Percentiles rank a stretch among this genome's conserved stretches.
Evolutionary conservation across 2,113 vertebrate genomes (phyloP).

Genomic region (Pelobates fuscus): DNA sequence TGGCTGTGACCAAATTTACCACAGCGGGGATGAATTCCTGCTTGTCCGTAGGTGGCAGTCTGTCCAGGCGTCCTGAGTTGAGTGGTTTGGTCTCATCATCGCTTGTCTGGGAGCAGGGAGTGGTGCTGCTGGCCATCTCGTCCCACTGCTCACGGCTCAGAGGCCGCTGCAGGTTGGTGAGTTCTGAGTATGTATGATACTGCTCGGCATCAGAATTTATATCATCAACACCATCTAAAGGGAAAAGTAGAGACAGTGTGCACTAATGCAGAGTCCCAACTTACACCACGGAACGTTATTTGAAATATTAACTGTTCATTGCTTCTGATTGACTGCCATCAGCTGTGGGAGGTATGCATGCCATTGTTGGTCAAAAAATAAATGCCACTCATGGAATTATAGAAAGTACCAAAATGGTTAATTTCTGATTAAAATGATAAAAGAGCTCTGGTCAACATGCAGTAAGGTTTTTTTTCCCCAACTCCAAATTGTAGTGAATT

Average conservation of each 20-base stretch:
- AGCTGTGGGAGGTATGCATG: too few relatives aligned
- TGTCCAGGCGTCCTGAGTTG: conserved; percentile 62
- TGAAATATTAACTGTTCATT: too few relatives aligned
- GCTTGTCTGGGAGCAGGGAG: conserved; percentile 77
- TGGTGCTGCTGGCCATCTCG: conserved; percentile 74
- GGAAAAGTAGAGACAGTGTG: neutral
- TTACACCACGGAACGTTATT: too few relatives aligned
- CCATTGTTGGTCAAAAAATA: too few relatives aligned
- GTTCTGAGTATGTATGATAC: conserved; percentile 66
- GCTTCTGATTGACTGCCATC: too few relatives aligned
- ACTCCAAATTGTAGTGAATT: too few relatives aligned
- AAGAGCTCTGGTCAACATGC: too few relatives aligned
- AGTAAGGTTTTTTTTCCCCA: too few relatives aligned
- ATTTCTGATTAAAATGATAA: too few relatives aligned
- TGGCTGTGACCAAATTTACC: conserved; percentile 66
- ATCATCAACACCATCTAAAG: conserved; percentile 71
- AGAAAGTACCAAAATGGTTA: too few relatives aligned
- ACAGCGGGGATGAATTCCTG: conserved; percentile 67
- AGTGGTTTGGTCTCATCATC: conserved; percentile 72
- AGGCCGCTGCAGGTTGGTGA: conserved; percentile 63
- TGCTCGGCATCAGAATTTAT: conserved; percentile 75
- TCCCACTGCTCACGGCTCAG: conserved; percentile 68
- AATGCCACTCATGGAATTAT: too few relatives aligned
- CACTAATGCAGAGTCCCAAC: too few relatives aligned
- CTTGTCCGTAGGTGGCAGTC: conserved; percentile 58